Conservation (phyloP, 53 echinoderm and acorn worm species). For the Pentamera pediparva region DNA sequence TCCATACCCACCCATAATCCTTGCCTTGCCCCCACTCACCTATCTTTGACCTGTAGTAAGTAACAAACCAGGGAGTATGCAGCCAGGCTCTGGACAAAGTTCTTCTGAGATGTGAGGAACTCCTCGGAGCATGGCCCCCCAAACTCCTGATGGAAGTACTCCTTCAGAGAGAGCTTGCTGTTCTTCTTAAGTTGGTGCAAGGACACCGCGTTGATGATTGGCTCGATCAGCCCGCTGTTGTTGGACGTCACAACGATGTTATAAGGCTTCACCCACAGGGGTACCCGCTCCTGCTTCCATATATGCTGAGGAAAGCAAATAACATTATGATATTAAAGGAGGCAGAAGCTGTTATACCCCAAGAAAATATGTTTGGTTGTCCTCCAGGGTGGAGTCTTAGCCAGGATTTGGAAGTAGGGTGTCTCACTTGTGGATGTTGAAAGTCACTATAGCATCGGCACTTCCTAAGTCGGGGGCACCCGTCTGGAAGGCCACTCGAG, state of each 20-base stretch:
- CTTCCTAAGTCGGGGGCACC: no score
- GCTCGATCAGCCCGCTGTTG: slow-evolving; percentile 96
- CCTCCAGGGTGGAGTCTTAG: no score
- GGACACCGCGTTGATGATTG: slow-evolving; percentile 96
- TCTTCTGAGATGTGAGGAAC: slow-evolving; percentile 93
- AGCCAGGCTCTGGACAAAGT: slow-evolving; percentile 97
- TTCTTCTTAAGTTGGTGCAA: slow-evolving; percentile 98
- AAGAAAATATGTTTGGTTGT: no score
- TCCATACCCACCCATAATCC: no score
- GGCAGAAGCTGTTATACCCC: no score
- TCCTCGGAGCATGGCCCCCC: slow-evolving; percentile 84
- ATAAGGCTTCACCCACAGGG: slow-evolving; percentile 90
- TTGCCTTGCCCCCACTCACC: no score
- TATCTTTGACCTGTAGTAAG: slow-evolving; percentile 93
- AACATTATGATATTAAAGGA: no score
- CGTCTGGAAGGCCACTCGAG: no score
- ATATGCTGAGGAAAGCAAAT: slow-evolving; percentile 53
- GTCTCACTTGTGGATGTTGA: no score
- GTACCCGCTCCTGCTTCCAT: slow-evolving; percentile 90
- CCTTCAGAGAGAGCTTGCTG: slow-evolving; percentile 85
- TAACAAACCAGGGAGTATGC: slow-evolving; percentile 96
- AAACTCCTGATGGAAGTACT: slow-evolving; percentile 91
- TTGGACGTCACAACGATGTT: slow-evolving; percentile 93
- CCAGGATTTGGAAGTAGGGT: no score
- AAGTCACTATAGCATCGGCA: no score